These are phyloP conservation scores for Ostrea edulis DNA, from an alignment of 1,140 invertebrate genomes.

Conservation along the genomic window DNA sequence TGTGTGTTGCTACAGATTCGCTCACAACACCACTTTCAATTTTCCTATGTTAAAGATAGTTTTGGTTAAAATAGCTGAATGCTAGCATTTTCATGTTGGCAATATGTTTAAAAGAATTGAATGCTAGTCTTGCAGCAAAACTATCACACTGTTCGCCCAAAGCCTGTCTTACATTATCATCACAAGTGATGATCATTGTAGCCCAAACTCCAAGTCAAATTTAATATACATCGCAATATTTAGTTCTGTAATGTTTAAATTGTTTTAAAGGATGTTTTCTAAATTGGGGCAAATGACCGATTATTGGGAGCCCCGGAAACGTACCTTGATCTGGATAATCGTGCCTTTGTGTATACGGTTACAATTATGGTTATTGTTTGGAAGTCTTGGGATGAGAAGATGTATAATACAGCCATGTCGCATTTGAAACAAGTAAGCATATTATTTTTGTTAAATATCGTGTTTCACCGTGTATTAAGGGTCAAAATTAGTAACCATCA, in stretches of 20 bases:
- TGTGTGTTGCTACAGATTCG: conserved; percentile 43
- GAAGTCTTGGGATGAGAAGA: too few relatives aligned
- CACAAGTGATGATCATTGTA: conserved; percentile 60
- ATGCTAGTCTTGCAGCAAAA: conserved; percentile 61
- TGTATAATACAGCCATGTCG: too few relatives aligned
- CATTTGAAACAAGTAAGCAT: too few relatives aligned
- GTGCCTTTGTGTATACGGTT: too few relatives aligned
- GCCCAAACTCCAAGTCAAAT: conserved; percentile 59
- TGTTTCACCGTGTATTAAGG: too few relatives aligned
- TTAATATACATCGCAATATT: conserved; percentile 64
- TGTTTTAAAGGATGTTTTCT: conserved; percentile 47
- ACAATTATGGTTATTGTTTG: too few relatives aligned
- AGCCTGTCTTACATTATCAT: conserved; percentile 56
- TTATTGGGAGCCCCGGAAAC: conserved; percentile 64
- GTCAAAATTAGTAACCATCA: too few relatives aligned
- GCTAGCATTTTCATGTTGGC: conserved; percentile 32
- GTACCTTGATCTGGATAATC: too few relatives aligned
- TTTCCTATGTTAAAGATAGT: conserved; percentile 53
- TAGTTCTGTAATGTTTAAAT: conserved; percentile 45
- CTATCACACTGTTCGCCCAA: conserved; percentile 52
- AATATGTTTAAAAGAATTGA: conserved; percentile 48
- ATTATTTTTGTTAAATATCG: too few relatives aligned
- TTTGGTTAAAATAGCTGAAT: conserved; percentile 51
- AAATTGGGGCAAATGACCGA: conserved; percentile 67
- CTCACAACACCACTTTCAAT: conserved; percentile 54